Evolutionary conservation across 2,888 invertebrate species (phyloP).

Genomic region (Dermolepida albohirtum): DNA sequence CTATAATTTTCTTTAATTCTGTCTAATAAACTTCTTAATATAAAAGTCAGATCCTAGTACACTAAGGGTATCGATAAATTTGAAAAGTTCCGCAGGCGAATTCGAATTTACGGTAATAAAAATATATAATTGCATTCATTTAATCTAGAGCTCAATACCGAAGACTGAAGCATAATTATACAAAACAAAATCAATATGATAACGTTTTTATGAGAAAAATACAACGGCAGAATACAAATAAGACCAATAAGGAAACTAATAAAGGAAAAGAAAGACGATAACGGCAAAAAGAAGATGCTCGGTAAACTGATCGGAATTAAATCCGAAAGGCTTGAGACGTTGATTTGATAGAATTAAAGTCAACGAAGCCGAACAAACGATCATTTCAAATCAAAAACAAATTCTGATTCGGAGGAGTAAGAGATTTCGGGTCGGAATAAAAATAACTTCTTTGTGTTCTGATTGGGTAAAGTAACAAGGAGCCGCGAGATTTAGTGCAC

Average conservation of each 20-base stretch:
- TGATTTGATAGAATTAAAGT: constrained; percentile 43
- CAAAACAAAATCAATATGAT: constrained; percentile 33
- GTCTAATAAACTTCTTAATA: too few species aligned
- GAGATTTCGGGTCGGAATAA: constrained; percentile 41
- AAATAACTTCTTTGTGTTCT: constrained; percentile 47
- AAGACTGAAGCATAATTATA: neutral
- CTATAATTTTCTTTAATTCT: too few species aligned
- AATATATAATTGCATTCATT: too few species aligned
- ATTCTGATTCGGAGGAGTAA: constrained; percentile 40
- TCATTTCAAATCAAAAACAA: constrained; percentile 44
- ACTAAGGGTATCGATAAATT: too few species aligned
- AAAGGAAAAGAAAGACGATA: constrained; percentile 29
- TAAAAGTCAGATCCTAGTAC: too few species aligned
- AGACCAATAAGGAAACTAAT: constrained; percentile 28
- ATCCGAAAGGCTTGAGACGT: constrained; percentile 41
- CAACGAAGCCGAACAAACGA: constrained; percentile 43
- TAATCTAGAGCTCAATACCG: too few species aligned
- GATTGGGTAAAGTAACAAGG: constrained; percentile 53
- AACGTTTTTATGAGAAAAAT: neutral
- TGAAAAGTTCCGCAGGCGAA: too few species aligned
- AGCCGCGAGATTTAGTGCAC: constrained; percentile 52
- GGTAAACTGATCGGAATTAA: constrained; percentile 37
- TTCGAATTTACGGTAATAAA: too few species aligned
- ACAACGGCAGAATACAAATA: constrained; percentile 31
- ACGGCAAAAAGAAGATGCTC: constrained; percentile 16